Percentiles rank a stretch among this genome's conserved stretches.
These are phyloP conservation scores for Platyura marginata DNA, from an alignment of 1,140 invertebrate species.

Conservation along the genomic window DNA sequence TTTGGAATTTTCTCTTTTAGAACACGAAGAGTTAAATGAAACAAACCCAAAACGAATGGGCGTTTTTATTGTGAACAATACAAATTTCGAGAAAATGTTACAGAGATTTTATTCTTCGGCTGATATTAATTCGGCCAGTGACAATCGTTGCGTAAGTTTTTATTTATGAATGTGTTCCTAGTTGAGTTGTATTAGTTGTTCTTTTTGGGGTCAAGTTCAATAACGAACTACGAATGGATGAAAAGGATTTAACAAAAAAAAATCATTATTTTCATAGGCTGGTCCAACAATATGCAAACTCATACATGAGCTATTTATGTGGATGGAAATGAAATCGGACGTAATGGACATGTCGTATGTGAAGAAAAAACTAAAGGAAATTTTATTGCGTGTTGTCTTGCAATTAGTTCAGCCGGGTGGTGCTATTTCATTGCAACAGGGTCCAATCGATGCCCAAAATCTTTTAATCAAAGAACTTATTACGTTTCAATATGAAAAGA, in stretches of 20 bases:
- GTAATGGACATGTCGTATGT: conserved; percentile 33
- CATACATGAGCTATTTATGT: conserved; percentile 49
- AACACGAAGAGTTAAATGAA: conserved; percentile 4
- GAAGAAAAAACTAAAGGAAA: conserved; percentile 43
- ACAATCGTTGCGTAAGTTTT: conserved; percentile 19
- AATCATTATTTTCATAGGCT: conserved; percentile 34
- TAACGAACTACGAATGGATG: too few species aligned
- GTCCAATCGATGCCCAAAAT: conserved; percentile 68
- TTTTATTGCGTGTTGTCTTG: conserved; percentile 48
- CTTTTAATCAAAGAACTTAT: conserved; percentile 47
- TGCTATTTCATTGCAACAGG: conserved; percentile 44
- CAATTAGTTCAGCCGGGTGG: conserved; percentile 50
- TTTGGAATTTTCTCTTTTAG: too few species aligned
- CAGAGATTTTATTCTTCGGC: conserved; percentile 50
- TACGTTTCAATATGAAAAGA: conserved; percentile 42
- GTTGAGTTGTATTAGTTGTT: too few species aligned
- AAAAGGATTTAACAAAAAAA: too few species aligned
- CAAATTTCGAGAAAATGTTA: conserved; percentile 51
- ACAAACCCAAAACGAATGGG: conserved; percentile 30
- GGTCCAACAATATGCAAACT: conserved; percentile 59
- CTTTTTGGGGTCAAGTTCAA: too few species aligned
- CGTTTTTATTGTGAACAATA: conserved; percentile 41
- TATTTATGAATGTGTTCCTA: too few species aligned
- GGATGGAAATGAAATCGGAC: conserved; percentile 50
- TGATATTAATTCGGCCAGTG: conserved; percentile 26